These are phyloP conservation scores for Melozone crissalis DNA, from an alignment of 2,113 vertebrate species.

Conservation along the genomic window DNA sequence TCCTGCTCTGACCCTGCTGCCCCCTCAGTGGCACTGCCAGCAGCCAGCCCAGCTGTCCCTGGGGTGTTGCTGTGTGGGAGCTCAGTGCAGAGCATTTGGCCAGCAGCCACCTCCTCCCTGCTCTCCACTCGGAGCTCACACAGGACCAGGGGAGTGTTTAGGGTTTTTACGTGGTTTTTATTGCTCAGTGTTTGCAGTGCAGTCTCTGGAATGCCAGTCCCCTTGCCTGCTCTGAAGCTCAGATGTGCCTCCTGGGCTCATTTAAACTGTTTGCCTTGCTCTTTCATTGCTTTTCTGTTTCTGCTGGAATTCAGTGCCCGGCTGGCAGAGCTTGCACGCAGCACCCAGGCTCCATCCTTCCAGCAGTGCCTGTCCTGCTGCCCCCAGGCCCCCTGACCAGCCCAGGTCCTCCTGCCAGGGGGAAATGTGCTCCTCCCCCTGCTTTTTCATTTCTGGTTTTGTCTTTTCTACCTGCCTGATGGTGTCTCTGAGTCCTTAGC, in stretches of 20 bases:
- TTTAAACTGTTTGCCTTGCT: slow-evolving; percentile 17
- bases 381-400: not conserved
- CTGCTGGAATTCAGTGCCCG: not conserved
- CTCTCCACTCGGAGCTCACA: not conserved
- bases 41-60: not conserved
- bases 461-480: not conserved
- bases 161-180: not conserved
- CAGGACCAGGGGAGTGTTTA: not conserved
- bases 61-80: not conserved
- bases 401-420: not conserved
- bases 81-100: not conserved
- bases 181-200: not conserved
- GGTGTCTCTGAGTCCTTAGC: not conserved
- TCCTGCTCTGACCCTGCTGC: rapidly evolving
- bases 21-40: not conserved
- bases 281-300: not conserved
- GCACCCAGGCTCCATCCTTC: not conserved
- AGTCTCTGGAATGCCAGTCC: not conserved
- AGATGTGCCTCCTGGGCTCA: not conserved
- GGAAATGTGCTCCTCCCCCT: not conserved
- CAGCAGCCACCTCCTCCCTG: not conserved
- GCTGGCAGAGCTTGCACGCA: not conserved
- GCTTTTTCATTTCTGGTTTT: not conserved
- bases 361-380: not conserved
- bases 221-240: not conserved